Conservation (phyloP, 2,797 vertebrate species). For the Saxicola maurus region DNA sequence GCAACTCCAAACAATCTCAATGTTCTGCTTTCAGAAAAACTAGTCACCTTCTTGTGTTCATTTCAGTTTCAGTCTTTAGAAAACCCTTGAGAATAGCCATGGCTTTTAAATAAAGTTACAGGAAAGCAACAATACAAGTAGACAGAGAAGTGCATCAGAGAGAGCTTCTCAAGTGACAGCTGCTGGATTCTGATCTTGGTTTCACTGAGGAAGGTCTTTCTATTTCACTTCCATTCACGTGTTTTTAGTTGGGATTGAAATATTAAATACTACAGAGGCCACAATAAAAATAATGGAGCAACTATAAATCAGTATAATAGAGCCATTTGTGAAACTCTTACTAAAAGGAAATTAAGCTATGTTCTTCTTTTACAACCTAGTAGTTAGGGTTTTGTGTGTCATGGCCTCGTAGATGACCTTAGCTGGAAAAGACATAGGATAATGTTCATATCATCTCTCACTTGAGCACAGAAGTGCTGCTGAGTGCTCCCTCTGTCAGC, state of each 20-base stretch:
- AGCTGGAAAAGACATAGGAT: not conserved
- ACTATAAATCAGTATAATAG: not conserved
- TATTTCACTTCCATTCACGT: not conserved
- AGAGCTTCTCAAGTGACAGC: not conserved
- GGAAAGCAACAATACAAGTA: not conserved
- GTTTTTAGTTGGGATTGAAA: not conserved
- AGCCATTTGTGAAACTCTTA: not conserved
- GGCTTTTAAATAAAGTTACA: not conserved
- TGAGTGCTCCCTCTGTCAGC: not conserved
- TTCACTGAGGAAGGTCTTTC: not conserved
- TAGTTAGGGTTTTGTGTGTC: not conserved
- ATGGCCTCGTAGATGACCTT: not conserved
- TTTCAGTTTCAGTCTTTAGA: not conserved
- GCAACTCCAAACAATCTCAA: not conserved
- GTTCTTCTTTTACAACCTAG: not conserved
- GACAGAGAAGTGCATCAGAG: not conserved
- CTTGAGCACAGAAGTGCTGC: not conserved
- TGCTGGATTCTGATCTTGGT: not conserved
- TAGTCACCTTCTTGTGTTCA: not conserved
- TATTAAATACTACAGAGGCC: not conserved
- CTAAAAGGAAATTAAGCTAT: not conserved
- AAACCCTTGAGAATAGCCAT: not conserved
- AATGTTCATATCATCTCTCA: not conserved
- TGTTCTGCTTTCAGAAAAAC: not conserved
- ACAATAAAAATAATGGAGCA: not conserved